These are phyloP conservation scores for Papilio polytes DNA, from an alignment of 1,140 invertebrate genomes.

Conservation along the genomic window DNA sequence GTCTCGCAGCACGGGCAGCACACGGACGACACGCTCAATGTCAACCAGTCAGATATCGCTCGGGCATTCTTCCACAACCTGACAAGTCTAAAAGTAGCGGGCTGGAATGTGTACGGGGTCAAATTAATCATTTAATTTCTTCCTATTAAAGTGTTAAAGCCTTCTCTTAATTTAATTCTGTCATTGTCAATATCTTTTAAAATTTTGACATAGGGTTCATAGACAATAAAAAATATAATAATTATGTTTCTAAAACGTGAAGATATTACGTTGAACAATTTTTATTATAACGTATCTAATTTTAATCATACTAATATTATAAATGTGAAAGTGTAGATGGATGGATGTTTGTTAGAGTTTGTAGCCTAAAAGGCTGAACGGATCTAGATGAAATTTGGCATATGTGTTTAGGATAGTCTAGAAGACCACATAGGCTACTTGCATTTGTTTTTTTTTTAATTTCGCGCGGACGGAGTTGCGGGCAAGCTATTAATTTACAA, in stretches of 20 bases:
- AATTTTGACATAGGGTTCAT: constrained; percentile 8
- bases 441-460: no score
- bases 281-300: no score
- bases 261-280: no score
- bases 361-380: no score
- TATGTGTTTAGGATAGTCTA: no score
- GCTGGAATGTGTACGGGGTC: constrained; percentile 35
- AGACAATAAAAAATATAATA: constrained; percentile 14
- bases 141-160: not conserved
- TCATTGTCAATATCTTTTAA: constrained; percentile 21
- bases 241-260: not conserved
- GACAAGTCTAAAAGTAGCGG: constrained; percentile 24
- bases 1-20: constrained; percentile 26
- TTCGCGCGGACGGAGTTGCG: no score
- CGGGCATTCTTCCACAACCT: constrained; percentile 36
- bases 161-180: constrained; percentile 20
- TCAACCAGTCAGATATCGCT: constrained; percentile 23
- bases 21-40: not conserved
- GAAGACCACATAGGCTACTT: no score
- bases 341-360: no score
- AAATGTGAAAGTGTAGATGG: no score
- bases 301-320: no score
- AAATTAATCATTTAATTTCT: constrained; percentile 38
- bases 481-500: no score
- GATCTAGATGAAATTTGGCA: no score